Conservation (phyloP, 2,797 vertebrate genomes). For the Sebastiscus albofasciatus region DNA sequence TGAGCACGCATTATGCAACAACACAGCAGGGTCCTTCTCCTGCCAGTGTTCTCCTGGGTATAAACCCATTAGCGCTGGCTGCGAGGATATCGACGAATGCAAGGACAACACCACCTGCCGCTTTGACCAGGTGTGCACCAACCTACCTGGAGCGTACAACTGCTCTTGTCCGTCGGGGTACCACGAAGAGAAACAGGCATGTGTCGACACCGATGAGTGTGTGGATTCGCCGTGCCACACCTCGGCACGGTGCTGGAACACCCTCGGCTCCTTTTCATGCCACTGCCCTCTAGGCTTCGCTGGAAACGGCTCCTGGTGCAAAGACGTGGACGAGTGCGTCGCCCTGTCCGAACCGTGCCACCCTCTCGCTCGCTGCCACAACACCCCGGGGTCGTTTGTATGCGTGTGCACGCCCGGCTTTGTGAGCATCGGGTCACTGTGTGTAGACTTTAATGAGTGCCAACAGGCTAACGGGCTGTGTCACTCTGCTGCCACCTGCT, state of each 20-base stretch:
- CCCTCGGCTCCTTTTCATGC: slow-evolving; percentile 82
- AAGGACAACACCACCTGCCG: slow-evolving; percentile 71
- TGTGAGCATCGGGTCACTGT: slow-evolving; percentile 72
- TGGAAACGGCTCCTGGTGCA: slow-evolving; percentile 82
- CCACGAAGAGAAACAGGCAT: slow-evolving; percentile 68
- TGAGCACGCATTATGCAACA: slow-evolving; percentile 78
- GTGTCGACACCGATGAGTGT: slow-evolving; percentile 85
- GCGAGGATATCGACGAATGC: slow-evolving; percentile 84
- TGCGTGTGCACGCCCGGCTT: slow-evolving; percentile 80
- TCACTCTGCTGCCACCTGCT: slow-evolving; percentile 79
- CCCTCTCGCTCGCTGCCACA: slow-evolving; percentile 75
- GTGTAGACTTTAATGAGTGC: slow-evolving; percentile 86
- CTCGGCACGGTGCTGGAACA: slow-evolving; percentile 82
- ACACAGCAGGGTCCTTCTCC: slow-evolving; percentile 77
- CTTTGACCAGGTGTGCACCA: slow-evolving; percentile 82
- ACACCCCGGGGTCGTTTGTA: slow-evolving; percentile 83
- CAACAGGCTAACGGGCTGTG: slow-evolving; percentile 73
- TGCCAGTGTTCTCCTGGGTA: slow-evolving; percentile 80
- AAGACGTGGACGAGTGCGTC: slow-evolving; percentile 84
- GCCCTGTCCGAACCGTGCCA: slow-evolving; percentile 72
- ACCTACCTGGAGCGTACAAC: slow-evolving; percentile 75
- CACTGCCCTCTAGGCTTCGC: slow-evolving; percentile 79
- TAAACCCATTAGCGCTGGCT: slow-evolving; percentile 47
- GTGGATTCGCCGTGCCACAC: slow-evolving; percentile 71
- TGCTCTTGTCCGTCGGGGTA: slow-evolving; percentile 82